A percentile compares a stretch with the other conserved stretches of the same genome.
These are phyloP conservation scores for Griposia aprilina DNA, from an alignment of 2,888 invertebrate species.

Conservation along the genomic window DNA sequence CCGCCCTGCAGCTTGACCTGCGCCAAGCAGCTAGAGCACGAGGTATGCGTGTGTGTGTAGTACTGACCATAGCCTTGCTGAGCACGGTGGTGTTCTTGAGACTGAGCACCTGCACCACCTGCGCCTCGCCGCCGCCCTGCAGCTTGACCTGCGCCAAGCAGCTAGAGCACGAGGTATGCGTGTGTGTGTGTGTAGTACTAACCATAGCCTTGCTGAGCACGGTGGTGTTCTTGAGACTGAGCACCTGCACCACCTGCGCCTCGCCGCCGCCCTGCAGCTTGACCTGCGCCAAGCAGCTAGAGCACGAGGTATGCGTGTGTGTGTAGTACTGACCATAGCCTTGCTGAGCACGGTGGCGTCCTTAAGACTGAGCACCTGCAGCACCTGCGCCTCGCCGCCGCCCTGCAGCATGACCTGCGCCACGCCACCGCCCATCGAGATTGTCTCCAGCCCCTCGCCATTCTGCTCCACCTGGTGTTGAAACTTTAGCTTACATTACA, in stretches of 20 bases:
- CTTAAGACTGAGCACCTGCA: constrained; percentile 96
- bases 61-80: constrained; percentile 93
- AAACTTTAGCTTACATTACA: constrained; percentile 40
- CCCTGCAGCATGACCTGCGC: constrained; percentile 95
- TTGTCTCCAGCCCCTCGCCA: constrained; percentile 93
- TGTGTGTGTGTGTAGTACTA: constrained; percentile 30
- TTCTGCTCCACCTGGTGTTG: constrained; percentile 93
- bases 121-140: constrained; percentile 92
- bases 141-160: constrained; percentile 96
- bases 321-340: constrained; percentile 91
- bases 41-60: too few species aligned
- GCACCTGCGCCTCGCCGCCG: constrained; percentile 93
- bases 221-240: constrained; percentile 95
- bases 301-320: too few species aligned
- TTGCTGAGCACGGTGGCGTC: constrained; percentile 95
- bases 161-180: constrained; percentile 70
- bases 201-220: constrained; percentile 95
- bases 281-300: constrained; percentile 94
- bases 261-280: constrained; percentile 93
- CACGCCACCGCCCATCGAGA: constrained; percentile 94
- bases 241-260: too few species aligned
- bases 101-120: constrained; percentile 94
- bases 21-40: constrained; percentile 91
- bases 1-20: constrained; percentile 94
- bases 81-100: constrained; percentile 96